Evolutionary conservation across 1,140 invertebrate species (phyloP).

Genomic region (Drosophila kurseongensis): DNA sequence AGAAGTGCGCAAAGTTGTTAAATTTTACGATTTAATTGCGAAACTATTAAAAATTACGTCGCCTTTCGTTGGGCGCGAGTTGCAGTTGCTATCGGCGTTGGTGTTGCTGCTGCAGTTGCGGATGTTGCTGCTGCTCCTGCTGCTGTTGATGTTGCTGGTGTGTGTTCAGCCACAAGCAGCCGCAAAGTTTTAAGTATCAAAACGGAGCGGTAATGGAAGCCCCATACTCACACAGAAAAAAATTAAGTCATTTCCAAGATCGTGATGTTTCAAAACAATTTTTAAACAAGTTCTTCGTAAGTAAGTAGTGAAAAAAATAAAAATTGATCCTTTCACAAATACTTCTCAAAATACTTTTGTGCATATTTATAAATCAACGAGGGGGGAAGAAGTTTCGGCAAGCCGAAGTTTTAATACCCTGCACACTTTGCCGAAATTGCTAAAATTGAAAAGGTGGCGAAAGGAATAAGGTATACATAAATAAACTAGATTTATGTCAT

Average conservation of each 20-base stretch:
- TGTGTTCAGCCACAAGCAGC: slow-evolving; percentile 33
- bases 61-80: slow-evolving; percentile 55
- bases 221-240: slow-evolving; percentile 58
- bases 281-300: too few species aligned
- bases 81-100: slow-evolving; percentile 32
- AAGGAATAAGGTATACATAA: too few species aligned
- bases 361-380: too few species aligned
- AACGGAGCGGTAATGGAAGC: slow-evolving; percentile 78
- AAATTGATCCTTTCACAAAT: too few species aligned
- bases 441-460: too few species aligned
- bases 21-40: slow-evolving; percentile 84
- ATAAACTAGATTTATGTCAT: too few species aligned
- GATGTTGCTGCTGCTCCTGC: slow-evolving; percentile 15
- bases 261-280: too few species aligned
- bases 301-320: too few species aligned
- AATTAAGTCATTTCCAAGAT: background rate
- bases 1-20: slow-evolving; percentile 83
- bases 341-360: too few species aligned
- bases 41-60: slow-evolving; percentile 83
- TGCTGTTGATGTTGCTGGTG: slow-evolving; percentile 16
- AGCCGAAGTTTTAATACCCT: too few species aligned
- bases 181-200: slow-evolving; percentile 80
- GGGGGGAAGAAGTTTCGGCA: too few species aligned
- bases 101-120: slow-evolving; percentile 14
- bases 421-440: too few species aligned